phyloP scores from a whole-genome alignment of 2,888 invertebrate genomes.

The Drosophila basisetae region DNA sequence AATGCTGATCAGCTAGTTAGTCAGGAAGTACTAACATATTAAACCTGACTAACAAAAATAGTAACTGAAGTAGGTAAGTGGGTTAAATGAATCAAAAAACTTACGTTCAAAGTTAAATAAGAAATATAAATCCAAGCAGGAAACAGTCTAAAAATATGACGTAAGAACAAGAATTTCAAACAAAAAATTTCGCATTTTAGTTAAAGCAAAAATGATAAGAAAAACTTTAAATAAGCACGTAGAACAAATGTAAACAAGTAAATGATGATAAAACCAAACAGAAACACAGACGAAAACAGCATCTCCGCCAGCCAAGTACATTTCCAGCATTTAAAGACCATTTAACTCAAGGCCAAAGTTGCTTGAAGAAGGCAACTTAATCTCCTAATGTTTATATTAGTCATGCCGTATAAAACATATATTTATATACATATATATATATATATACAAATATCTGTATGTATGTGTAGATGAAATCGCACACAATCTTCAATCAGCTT shows the following conservation, averaged over 20 bases:
- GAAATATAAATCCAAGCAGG: background rate
- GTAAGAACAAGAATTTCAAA: background rate
- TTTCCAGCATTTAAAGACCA: constrained; percentile 8
- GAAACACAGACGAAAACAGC: background rate
- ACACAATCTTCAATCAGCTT: constrained; percentile 72
- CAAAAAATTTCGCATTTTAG: background rate
- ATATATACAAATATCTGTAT: background rate
- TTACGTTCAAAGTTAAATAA: background rate
- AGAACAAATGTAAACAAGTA: background rate
- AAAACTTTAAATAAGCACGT: constrained; percentile 6
- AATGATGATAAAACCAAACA: constrained; percentile 1
- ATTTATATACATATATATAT: background rate
- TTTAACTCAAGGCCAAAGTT: constrained; percentile 17
- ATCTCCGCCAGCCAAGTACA: background rate
- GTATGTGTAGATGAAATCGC: constrained; percentile 46
- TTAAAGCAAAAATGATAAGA: background rate
- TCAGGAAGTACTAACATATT: background rate
- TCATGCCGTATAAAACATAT: constrained; percentile 30
- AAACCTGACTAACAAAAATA: background rate
- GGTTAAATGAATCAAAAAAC: background rate
- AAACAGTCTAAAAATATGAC: background rate
- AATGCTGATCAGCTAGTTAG: background rate
- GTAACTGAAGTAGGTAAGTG: background rate
- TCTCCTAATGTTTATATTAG: constrained; percentile 44
- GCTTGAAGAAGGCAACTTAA: background rate